phyloP scores from a whole-genome alignment of 1,140 invertebrate genomes.

The Anoplophora glabripennis region DNA sequence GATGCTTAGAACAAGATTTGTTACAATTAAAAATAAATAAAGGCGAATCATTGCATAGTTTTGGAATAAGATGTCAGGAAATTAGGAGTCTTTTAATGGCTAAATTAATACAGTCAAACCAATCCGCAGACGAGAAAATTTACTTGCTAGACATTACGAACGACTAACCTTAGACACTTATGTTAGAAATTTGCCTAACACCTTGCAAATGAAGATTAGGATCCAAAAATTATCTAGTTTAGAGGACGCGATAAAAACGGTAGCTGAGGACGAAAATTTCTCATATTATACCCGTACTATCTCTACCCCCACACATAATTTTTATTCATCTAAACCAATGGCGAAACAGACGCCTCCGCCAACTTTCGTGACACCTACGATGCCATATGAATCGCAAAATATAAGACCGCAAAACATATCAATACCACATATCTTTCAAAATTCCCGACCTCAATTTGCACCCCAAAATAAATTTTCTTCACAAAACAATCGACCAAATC shows the following conservation, averaged over 20 bases:
- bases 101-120: constrained; percentile 22
- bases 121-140: constrained; percentile 8
- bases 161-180: constrained; percentile 24
- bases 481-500: too few relatives aligned
- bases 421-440: too few relatives aligned
- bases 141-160: constrained; percentile 17
- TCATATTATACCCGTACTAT: constrained; percentile 8
- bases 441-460: too few relatives aligned
- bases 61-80: constrained; percentile 30
- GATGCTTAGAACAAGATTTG: constrained; percentile 32
- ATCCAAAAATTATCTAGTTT: constrained; percentile 18
- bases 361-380: too few relatives aligned
- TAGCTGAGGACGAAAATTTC: constrained; percentile 27
- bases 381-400: too few relatives aligned
- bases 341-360: background rate
- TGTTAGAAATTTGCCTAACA: constrained; percentile 14
- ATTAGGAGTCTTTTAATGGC: constrained; percentile 22
- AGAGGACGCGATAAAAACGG: constrained; percentile 20
- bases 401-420: too few relatives aligned
- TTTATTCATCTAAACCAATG: background rate
- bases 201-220: constrained; percentile 16
- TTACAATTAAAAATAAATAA: constrained; percentile 24
- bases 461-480: too few relatives aligned
- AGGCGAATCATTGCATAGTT: constrained; percentile 23
- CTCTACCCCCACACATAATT: background rate